phyloP scores from a whole-genome alignment of 37 sponge, comb jelly and placozoan genomes.

The Aplysina aerophoba region DNA sequence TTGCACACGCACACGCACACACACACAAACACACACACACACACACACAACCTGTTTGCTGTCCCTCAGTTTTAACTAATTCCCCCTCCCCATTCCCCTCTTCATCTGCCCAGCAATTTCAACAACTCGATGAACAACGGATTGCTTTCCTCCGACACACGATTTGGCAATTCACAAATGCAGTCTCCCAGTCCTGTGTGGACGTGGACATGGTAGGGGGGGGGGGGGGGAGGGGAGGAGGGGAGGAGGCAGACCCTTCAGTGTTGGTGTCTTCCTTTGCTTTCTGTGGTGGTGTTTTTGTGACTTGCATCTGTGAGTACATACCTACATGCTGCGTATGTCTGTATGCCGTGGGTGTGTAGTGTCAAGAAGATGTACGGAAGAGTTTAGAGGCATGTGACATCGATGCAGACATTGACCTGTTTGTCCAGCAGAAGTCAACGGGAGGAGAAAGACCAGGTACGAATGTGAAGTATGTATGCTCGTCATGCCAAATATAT shows the following conservation, averaged over 20 bases:
- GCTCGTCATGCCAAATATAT: no score
- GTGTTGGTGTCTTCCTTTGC: neutral
- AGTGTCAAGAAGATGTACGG: slow-evolving; percentile 78
- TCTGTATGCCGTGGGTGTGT: no score
- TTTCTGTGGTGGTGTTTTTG: slow-evolving; percentile 31
- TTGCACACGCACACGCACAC: no score
- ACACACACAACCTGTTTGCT: no score
- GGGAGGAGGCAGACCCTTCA: neutral
- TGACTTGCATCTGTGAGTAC: no score
- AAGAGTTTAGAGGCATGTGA: slow-evolving; percentile 81
- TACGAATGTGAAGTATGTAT: slow-evolving; percentile 18
- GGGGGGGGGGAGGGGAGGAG: neutral
- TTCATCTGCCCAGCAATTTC: slow-evolving; percentile 77
- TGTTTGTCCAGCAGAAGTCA: slow-evolving; percentile 72
- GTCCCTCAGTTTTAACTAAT: no score
- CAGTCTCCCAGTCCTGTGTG: slow-evolving; percentile 71
- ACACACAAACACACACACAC: no score
- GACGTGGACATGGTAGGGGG: slow-evolving; percentile 71
- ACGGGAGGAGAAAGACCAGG: slow-evolving; percentile 80
- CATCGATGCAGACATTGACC: slow-evolving; percentile 85
- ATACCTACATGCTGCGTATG: no score
- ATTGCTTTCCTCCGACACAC: slow-evolving; percentile 80
- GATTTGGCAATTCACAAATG: slow-evolving; percentile 80
- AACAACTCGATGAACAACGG: slow-evolving; percentile 84
- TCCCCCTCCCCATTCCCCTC: no score